These are phyloP conservation scores for Ips nitidus DNA, from an alignment of 1,140 invertebrate species.

Conservation along the genomic window DNA sequence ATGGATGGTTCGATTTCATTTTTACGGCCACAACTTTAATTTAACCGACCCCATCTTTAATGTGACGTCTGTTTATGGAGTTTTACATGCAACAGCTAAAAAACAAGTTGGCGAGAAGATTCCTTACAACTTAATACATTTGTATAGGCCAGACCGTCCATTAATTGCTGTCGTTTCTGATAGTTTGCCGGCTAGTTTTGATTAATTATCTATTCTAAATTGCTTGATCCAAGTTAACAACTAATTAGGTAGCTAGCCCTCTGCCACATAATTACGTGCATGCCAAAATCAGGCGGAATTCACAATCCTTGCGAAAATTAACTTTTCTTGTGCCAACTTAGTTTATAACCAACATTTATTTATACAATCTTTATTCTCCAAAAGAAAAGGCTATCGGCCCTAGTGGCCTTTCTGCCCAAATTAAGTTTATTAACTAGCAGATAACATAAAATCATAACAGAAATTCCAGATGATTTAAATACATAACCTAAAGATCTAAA, in stretches of 20 bases:
- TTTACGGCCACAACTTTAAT: constrained; percentile 17
- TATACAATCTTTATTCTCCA: too few relatives aligned
- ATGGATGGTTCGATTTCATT: constrained; percentile 27
- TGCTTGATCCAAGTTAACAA: constrained; percentile 12
- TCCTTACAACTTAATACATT: neutral
- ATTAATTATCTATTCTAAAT: constrained; percentile 8
- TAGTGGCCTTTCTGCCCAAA: too few relatives aligned
- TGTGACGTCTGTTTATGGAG: neutral
- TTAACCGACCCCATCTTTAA: constrained; percentile 3
- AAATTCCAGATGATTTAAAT: too few relatives aligned
- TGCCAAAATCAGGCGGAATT: constrained; percentile 4
- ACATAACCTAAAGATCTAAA: too few relatives aligned
- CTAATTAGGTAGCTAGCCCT: constrained; percentile 11
- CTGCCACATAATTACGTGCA: neutral
- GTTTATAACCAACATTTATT: too few relatives aligned
- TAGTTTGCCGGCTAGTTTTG: constrained; percentile 2
- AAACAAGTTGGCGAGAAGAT: neutral
- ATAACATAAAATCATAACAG: too few relatives aligned
- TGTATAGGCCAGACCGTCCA: neutral
- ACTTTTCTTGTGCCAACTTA: too few relatives aligned
- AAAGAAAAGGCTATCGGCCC: too few relatives aligned
- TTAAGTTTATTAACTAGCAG: too few relatives aligned
- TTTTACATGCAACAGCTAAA: too few relatives aligned
- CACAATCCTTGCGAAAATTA: too few relatives aligned
- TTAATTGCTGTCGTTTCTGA: neutral